Base-by-base conservation (phyloP, 2,888 invertebrate genomes). In the Ectemnius cavifrons region DNA sequence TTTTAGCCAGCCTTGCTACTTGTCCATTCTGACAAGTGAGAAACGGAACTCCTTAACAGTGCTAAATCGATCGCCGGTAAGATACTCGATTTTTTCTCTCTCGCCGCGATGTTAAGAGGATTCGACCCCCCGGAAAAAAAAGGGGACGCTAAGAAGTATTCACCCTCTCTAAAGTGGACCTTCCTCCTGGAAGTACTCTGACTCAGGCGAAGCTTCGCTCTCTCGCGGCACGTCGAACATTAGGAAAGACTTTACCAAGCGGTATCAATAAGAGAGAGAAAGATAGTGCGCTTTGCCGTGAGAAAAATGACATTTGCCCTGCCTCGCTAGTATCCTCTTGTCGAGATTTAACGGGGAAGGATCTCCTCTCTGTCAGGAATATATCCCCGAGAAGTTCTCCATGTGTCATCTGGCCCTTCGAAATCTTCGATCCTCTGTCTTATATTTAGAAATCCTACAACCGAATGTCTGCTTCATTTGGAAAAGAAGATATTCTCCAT, bases 91-190 rank as follows among this genome's bases (percentile, higher is more conserved):
- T 20, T 37, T 37, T 37, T 37, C 37, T 8, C 46, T n/a, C 45
- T 14, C 27, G 27, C 37, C 46, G 16, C 16, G n/a, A 49, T 20
- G 65, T 28, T 66, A 72, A 72, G 72, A 72, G 77, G 77, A 75
- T 72, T 75, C 65, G 27, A n/a, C 23, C 37, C 13, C 3, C 23
- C 23, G 23, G 23, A 23, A 28, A 11, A 47, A 45, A 49, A 46
- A 20, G 72, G 28, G 73, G 28, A 52, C 69, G 76, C 63, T 77
- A 76, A 77, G 63, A 77, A 37, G 76, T 76, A 77, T 77, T 77
- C 77, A 77, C 77, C 76, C 77, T 70, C 73, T 73, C 65, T 59
- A 76, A 77, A 77, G 73, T 76, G 77, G 72, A 77, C 67, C 60
- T 64, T n/a, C 69, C 56, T 45, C 27, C 11, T 57, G 57, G 58